phyloP scores from a whole-genome alignment of 2,888 invertebrate species.

The Trypoxylon attenuatum region DNA sequence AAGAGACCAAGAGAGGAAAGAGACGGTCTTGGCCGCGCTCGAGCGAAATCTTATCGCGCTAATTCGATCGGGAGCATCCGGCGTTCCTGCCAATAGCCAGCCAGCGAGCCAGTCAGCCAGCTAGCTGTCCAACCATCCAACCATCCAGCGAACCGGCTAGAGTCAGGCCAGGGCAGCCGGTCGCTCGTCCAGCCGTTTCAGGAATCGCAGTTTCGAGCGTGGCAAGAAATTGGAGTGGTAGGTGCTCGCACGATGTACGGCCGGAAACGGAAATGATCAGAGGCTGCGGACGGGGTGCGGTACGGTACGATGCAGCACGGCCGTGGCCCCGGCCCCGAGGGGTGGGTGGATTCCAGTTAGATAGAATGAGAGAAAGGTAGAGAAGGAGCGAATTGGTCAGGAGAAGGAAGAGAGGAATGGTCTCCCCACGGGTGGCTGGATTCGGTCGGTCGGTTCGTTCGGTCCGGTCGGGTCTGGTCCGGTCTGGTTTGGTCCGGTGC shows the following conservation, averaged over 20 bases:
- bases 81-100: neutral
- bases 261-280: conserved; percentile 58
- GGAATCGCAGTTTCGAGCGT: conserved; percentile 18
- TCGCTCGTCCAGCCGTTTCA: neutral
- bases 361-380: conserved; percentile 4
- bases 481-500: no score
- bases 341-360: neutral
- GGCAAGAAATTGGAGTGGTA: conserved; percentile 47
- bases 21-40: no score
- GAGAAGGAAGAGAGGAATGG: conserved; percentile 4
- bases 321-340: conserved; percentile 1
- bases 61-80: conserved; percentile 1
- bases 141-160: no score
- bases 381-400: neutral
- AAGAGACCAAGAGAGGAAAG: no score
- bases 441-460: conserved; percentile 41
- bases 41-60: conserved; percentile 4
- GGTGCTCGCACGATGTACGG: conserved; percentile 36
- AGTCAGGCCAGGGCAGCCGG: neutral
- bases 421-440: conserved; percentile 19
- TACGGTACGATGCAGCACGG: no score
- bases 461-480: conserved; percentile 27
- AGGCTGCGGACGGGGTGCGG: conserved; percentile 11
- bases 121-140: no score
- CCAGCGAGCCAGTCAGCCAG: no score